A percentile compares a stretch with the other conserved stretches of the same genome.
phyloP scores from a whole-genome alignment of 2,113 vertebrate species.

The Dasyornis broadbenti region DNA sequence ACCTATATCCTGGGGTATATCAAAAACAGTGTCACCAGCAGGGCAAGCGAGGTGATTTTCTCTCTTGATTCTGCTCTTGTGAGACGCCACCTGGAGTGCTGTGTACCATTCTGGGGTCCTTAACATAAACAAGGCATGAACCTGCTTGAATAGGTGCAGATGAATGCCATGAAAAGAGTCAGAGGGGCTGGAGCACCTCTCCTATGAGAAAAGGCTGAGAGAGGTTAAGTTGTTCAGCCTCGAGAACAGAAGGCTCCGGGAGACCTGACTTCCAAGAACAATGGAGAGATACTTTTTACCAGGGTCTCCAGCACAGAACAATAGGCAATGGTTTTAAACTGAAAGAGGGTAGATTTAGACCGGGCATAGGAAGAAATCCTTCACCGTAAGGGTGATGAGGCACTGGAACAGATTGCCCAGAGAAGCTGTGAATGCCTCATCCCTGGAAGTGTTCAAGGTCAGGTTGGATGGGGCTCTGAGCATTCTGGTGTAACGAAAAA shows the following conservation, averaged over 20 bases:
- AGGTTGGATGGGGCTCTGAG: not conserved
- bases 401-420: not conserved
- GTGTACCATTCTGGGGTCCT: not conserved
- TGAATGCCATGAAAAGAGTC: not conserved
- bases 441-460: not conserved
- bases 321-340: not conserved
- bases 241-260: not conserved
- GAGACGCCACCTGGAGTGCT: not conserved
- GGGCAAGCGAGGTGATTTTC: not conserved
- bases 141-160: not conserved
- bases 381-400: not conserved
- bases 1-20: rapidly evolving
- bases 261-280: not conserved
- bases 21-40: not conserved
- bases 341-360: not conserved
- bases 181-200: not conserved
- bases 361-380: not conserved
- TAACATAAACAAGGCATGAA: not conserved
- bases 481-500: not conserved
- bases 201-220: not conserved
- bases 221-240: not conserved
- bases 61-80: not conserved
- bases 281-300: not conserved
- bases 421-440: not conserved
- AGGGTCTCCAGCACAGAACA: not conserved